Evolutionary conservation across 2,797 vertebrate species (phyloP).

Genomic region (Rhinoraja longicauda): DNA sequence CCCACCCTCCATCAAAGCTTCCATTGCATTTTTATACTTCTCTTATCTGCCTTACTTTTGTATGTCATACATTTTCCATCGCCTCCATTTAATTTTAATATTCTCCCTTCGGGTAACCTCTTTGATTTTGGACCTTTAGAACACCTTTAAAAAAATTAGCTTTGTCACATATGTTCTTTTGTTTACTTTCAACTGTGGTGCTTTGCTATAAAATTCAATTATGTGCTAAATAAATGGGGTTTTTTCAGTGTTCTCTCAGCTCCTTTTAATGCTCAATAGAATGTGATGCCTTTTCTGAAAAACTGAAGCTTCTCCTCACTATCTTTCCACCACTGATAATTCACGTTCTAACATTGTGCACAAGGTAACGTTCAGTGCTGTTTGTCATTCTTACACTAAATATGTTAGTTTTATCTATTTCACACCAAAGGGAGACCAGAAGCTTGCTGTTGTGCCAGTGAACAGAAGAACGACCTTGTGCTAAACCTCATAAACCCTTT

Average conservation of each 20-base stretch:
- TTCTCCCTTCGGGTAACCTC: background rate
- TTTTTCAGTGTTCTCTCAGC: no score
- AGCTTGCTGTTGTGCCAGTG: background rate
- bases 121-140: background rate
- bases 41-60: background rate
- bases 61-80: background rate
- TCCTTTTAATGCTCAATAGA: no score
- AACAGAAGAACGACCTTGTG: background rate
- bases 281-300: no score
- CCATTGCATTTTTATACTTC: background rate
- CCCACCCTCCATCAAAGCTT: background rate
- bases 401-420: background rate
- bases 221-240: background rate
- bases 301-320: no score
- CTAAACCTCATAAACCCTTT: background rate
- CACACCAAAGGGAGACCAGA: background rate
- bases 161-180: background rate
- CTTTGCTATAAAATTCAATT: background rate
- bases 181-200: background rate
- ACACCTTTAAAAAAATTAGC: background rate
- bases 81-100: background rate
- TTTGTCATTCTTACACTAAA: background rate
- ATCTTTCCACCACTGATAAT: no score
- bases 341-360: no score
- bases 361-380: no score